phyloP scores from a whole-genome alignment of 1,140 invertebrate species.

The Nautilus pompilius region DNA sequence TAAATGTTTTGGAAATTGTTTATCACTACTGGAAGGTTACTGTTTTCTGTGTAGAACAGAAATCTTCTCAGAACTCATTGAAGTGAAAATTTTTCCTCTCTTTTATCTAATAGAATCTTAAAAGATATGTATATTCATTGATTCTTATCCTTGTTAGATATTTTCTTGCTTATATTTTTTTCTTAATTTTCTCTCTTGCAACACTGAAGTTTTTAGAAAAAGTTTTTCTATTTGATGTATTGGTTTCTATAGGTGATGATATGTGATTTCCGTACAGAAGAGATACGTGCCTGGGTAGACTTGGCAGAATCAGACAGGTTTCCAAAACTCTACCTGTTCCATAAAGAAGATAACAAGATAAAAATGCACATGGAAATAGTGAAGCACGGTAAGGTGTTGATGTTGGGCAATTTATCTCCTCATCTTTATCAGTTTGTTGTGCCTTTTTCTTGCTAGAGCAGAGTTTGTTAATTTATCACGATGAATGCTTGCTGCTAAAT shows the following conservation, averaged over 20 bases:
- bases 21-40: too few species aligned
- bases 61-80: too few species aligned
- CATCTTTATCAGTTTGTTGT: not conserved
- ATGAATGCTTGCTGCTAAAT: not conserved
- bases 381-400: slow-evolving; percentile 15
- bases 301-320: slow-evolving; percentile 14
- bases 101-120: too few species aligned
- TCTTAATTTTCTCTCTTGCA: too few species aligned
- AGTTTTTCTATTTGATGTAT: too few species aligned
- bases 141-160: too few species aligned
- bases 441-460: not conserved
- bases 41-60: too few species aligned
- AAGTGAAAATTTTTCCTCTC: too few species aligned
- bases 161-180: too few species aligned
- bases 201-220: too few species aligned
- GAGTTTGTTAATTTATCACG: not conserved
- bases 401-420: not conserved
- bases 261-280: slow-evolving; percentile 21
- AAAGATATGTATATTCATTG: too few species aligned
- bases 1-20: too few species aligned
- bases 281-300: slow-evolving; percentile 25
- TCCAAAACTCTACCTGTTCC: slow-evolving; percentile 20
- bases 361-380: slow-evolving; percentile 27
- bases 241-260: slow-evolving; percentile 26
- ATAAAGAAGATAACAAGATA: slow-evolving; percentile 11